Base-by-base conservation (phyloP, 2,113 vertebrate species). In the Silurus glanis region DNA sequence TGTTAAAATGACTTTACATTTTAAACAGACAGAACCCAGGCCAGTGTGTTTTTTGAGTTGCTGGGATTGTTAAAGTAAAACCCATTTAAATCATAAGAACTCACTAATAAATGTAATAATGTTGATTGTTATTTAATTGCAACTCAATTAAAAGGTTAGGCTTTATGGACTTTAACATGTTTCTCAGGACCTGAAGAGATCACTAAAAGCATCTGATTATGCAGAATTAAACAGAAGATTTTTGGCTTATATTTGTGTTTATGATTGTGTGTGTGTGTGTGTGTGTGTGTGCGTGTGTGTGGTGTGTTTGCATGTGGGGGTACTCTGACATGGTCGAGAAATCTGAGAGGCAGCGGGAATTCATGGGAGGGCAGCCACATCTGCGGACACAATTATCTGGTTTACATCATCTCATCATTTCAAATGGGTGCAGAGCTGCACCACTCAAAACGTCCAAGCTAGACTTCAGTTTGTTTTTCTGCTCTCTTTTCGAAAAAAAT, bases 281-380 rank as follows among this genome's bases (percentile, higher is more conserved):
- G 80, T 62, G 79, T 13, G 28, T 71, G 59, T 47, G 61, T 53
- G 64, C 37, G 66, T 83, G 84, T 69, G 81, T 76, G 82, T 59
- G 83, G 67, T 80, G 74, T 89, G 83, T 78, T 17, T 87, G 86
- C 67, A 69, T 85, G 64, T 72, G 85, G 88, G 91, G 88, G 89
- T 88, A 80, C 85, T 86, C 87, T 90, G 90, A 91, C 90, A 93
- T 78, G 80, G 55, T 53, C 45, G 85, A 85, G 95, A 93, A 94
- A 95, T 92, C 87, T 86, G 94, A 96, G 94, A 94, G 89, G 89
- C 83, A 87, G 59, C 55, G 90, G 90, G 90, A 93, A 94, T 95
- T 95, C 94, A 91, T 91, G 85, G 69, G 90, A 94, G 93, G 93
- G 92, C 94, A 94, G 86, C 86, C 92, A 93, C 94, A 95, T 95